Conservation (phyloP, 2,797 vertebrate genomes). For the Eurystomus glaucurus region DNA sequence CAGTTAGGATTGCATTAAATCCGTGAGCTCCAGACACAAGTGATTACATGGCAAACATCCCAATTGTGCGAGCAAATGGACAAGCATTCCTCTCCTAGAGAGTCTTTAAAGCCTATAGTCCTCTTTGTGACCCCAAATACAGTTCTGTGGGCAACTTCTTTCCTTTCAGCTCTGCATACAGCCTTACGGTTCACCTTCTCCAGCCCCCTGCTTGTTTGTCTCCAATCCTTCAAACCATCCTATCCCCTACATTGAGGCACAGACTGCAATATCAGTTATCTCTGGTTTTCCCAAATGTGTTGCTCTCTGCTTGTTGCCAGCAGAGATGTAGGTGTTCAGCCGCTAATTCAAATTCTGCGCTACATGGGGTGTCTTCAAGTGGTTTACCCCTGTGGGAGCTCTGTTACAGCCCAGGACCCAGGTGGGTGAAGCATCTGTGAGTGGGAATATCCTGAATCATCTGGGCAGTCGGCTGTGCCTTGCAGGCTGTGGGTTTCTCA, state of each 20-base stretch:
- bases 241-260: rapidly evolving
- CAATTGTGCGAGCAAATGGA: rapidly evolving
- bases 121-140: neutral
- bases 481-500: neutral
- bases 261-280: neutral
- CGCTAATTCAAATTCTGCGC: neutral
- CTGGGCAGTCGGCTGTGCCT: rapidly evolving
- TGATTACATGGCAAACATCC: neutral
- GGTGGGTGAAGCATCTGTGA: neutral
- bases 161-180: neutral
- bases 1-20: neutral
- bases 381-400: neutral
- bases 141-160: neutral
- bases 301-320: neutral
- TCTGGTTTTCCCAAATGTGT: neutral
- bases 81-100: neutral
- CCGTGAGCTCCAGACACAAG: neutral
- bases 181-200: neutral
- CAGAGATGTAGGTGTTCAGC: neutral
- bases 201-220: neutral
- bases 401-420: neutral
- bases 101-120: neutral
- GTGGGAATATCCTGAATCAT: neutral
- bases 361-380: neutral
- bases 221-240: neutral